These are phyloP conservation scores for Agelas oroides DNA, from an alignment of 37 sponge, comb jelly and placozoan genomes.

Conservation along the genomic window DNA sequence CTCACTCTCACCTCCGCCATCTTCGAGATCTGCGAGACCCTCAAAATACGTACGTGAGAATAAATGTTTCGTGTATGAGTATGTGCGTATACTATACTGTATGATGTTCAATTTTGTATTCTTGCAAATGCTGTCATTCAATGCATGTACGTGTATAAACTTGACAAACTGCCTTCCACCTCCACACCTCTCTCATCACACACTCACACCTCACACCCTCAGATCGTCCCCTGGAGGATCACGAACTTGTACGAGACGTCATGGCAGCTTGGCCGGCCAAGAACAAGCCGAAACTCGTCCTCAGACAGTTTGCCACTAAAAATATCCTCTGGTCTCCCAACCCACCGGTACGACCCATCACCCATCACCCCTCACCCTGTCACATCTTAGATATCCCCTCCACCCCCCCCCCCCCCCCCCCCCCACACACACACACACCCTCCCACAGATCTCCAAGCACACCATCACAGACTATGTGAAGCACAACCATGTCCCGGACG, in stretches of 20 bases:
- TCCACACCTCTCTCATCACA: neutral
- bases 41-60: slow-evolving; percentile 55
- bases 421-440: neutral
- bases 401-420: neutral
- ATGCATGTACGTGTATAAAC: no score
- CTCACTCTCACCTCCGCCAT: slow-evolving; percentile 36
- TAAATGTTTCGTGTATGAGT: no score
- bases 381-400: no score
- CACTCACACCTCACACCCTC: neutral
- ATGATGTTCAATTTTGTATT: no score
- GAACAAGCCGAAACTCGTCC: slow-evolving; percentile 33
- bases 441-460: slow-evolving; percentile 16
- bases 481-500: slow-evolving; percentile 21
- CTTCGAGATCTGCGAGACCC: slow-evolving; percentile 57
- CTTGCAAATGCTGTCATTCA: no score
- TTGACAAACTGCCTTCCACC: no score
- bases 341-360: slow-evolving; percentile 47
- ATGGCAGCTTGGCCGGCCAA: slow-evolving; percentile 63
- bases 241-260: slow-evolving; percentile 47
- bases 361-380: no score
- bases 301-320: slow-evolving; percentile 55
- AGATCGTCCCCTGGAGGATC: slow-evolving; percentile 79
- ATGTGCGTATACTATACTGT: no score
- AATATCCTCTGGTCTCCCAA: slow-evolving; percentile 61
- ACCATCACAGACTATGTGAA: slow-evolving; percentile 9